These are phyloP conservation scores for Euplagia quadripunctaria DNA, from an alignment of 2,888 invertebrate species.

Conservation along the genomic window DNA sequence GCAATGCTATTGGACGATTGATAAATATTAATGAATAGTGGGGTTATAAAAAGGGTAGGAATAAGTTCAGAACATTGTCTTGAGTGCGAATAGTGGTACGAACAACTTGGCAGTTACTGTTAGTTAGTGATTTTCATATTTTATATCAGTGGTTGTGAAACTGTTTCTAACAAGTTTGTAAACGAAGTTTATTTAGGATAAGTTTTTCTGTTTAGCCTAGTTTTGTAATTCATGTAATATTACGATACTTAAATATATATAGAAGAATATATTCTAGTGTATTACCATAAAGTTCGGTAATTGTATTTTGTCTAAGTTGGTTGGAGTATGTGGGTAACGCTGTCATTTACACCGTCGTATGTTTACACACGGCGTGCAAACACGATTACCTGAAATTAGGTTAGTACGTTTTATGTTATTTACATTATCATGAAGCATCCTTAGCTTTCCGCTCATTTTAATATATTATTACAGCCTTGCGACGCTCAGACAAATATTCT, in stretches of 20 bases:
- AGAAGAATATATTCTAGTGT: slow-evolving; percentile 29
- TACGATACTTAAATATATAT: slow-evolving; percentile 1
- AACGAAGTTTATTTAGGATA: too few species aligned
- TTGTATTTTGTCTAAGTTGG: slow-evolving; percentile 51
- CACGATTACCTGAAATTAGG: slow-evolving; percentile 84
- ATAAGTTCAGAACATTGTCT: too few species aligned
- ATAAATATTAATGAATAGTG: too few species aligned
- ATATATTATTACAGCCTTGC: slow-evolving; percentile 34
- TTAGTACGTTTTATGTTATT: slow-evolving; percentile 81
- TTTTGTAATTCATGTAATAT: not conserved
- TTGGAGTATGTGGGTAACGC: slow-evolving; percentile 61
- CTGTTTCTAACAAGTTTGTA: too few species aligned
- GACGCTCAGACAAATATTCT: not conserved
- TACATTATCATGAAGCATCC: slow-evolving; percentile 55
- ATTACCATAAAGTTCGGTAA: slow-evolving; percentile 50
- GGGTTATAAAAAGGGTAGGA: too few species aligned
- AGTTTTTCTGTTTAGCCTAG: too few species aligned
- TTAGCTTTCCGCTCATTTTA: slow-evolving; percentile 39
- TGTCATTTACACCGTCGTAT: slow-evolving; percentile 77
- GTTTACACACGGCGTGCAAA: slow-evolving; percentile 79
- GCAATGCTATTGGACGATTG: too few species aligned
- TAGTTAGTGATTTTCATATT: too few species aligned
- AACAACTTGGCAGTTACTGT: too few species aligned
- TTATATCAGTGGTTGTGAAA: too few species aligned
- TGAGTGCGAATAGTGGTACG: too few species aligned